Conservation (phyloP, 2,113 vertebrate genomes). For the Jacana jacana region DNA sequence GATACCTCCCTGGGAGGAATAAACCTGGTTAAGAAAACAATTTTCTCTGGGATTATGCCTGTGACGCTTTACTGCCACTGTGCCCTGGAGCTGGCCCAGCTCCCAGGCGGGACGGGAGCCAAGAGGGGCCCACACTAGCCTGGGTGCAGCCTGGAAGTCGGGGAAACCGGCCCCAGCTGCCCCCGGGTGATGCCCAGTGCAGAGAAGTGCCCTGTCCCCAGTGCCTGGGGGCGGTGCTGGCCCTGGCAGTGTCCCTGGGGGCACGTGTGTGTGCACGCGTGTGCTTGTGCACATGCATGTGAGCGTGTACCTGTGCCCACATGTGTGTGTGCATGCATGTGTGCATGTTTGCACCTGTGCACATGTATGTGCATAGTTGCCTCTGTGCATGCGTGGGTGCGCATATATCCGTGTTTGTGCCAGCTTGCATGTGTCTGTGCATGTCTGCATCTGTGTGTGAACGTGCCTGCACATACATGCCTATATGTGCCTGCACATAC, state of each 20-base stretch:
- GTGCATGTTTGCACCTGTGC: neutral
- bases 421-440: too few relatives aligned
- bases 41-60: neutral
- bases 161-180: too few relatives aligned
- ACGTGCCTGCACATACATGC: too few relatives aligned
- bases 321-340: neutral
- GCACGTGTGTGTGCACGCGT: fast-evolving
- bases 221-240: neutral
- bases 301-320: neutral
- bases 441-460: too few relatives aligned
- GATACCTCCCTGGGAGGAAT: conserved; percentile 44
- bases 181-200: neutral
- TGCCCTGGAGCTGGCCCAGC: neutral
- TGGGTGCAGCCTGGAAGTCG: fast-evolving
- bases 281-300: neutral
- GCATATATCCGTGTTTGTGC: too few relatives aligned
- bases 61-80: neutral
- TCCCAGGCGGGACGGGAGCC: neutral
- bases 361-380: too few relatives aligned
- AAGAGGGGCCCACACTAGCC: neutral
- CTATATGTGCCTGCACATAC: too few relatives aligned
- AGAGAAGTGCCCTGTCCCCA: neutral
- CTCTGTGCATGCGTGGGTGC: too few relatives aligned
- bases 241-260: neutral
- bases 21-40: conserved; percentile 56